phyloP scores from a whole-genome alignment of 2,888 invertebrate species.

The Dyspetes luteomarginatus region DNA sequence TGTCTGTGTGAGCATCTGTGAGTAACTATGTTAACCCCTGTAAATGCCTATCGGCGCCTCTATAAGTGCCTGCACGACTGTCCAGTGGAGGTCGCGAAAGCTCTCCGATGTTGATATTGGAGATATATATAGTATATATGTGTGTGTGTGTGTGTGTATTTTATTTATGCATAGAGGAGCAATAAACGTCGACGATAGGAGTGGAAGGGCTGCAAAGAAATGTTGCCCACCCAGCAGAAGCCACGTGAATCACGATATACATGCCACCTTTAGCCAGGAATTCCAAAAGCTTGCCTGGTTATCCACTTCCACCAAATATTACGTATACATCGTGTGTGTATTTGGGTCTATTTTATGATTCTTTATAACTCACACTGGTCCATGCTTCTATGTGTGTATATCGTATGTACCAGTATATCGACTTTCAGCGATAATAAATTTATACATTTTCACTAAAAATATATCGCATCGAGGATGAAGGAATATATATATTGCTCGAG shows the following conservation, averaged over 20 bases:
- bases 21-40: too few relatives aligned
- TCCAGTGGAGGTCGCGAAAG: too few relatives aligned
- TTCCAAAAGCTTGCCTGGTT: conserved; percentile 45
- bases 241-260: conserved; percentile 24
- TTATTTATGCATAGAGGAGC: conserved; percentile 1
- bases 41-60: too few relatives aligned
- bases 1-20: too few relatives aligned
- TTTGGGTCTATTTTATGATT: not conserved
- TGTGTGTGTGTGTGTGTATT: not conserved
- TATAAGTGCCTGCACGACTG: too few relatives aligned
- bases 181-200: conserved; percentile 26
- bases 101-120: too few relatives aligned
- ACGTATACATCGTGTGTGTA: not conserved
- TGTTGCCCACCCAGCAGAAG: conserved; percentile 21
- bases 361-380: not conserved
- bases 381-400: not conserved
- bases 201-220: conserved; percentile 22
- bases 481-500: not conserved
- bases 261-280: conserved; percentile 25
- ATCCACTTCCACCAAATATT: conserved; percentile 42
- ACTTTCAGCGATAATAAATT: not conserved
- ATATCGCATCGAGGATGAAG: conserved; percentile 21
- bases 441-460: conserved; percentile 16
- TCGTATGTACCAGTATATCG: not conserved
- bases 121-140: too few relatives aligned